Percentiles rank a stretch among this genome's conserved stretches.
These are phyloP conservation scores for Siniperca chuatsi DNA, from an alignment of 2,113 vertebrate genomes.

Conservation along the genomic window DNA sequence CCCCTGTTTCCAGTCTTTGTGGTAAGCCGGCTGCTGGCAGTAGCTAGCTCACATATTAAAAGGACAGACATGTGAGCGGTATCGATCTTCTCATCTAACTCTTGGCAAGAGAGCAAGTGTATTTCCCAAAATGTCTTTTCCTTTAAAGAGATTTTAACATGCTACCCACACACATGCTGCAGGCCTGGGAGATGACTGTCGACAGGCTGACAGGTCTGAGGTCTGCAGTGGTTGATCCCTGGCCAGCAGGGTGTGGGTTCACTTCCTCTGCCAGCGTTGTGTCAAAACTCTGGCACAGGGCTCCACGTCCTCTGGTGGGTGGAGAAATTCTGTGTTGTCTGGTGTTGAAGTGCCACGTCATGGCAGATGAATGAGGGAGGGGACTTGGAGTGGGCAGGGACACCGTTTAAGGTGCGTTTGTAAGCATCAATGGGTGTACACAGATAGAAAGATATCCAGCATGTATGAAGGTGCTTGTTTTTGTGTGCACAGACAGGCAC, in stretches of 20 bases:
- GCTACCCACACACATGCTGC: background rate
- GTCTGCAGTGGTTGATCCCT: constrained; percentile 40
- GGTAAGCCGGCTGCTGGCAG: too few relatives aligned
- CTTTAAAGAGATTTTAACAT: background rate
- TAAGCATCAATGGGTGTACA: constrained; percentile 12
- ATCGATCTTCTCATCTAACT: background rate
- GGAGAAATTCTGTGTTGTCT: constrained; percentile 66
- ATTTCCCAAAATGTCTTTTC: background rate
- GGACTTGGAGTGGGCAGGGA: constrained; percentile 8
- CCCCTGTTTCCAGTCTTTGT: too few relatives aligned
- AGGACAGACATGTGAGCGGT: background rate
- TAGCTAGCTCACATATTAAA: background rate
- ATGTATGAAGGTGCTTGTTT: constrained; percentile 19
- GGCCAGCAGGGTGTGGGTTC: constrained; percentile 69
- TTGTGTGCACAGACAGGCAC: constrained; percentile 22
- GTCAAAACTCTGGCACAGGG: constrained; percentile 59
- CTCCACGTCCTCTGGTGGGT: constrained; percentile 60
- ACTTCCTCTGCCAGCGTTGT: constrained; percentile 53
- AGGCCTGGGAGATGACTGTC: background rate
- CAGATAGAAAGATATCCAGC: constrained; percentile 5
- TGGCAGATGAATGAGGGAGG: constrained; percentile 55
- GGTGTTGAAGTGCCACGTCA: constrained; percentile 61
- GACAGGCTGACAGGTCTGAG: constrained; percentile 59
- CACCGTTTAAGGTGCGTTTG: constrained; percentile 4
- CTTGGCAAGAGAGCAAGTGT: background rate